Evolutionary conservation across 1,140 invertebrate species (phyloP).

Genomic region (Aphelenchoides besseyi): DNA sequence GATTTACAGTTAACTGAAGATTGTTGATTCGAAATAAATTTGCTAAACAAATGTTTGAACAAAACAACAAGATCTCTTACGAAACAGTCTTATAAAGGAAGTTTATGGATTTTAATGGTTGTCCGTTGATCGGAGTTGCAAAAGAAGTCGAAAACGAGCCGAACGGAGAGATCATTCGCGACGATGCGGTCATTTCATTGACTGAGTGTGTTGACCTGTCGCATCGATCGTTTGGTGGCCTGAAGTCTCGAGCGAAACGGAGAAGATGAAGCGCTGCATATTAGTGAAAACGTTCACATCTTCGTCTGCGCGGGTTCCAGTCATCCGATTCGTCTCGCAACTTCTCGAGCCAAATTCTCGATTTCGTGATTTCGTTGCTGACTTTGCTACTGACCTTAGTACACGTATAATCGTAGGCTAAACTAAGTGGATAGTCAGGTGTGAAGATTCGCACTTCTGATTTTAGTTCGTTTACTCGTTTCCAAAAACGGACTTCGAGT

Average conservation of each 20-base stretch:
- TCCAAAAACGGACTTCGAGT: neutral
- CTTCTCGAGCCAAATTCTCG: neutral
- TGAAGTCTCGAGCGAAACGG: neutral
- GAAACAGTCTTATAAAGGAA: too few relatives aligned
- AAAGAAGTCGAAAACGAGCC: too few relatives aligned
- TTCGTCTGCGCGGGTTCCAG: neutral
- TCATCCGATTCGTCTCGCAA: neutral
- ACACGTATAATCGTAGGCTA: neutral
- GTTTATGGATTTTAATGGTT: too few relatives aligned
- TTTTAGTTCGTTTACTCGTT: neutral
- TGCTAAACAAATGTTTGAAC: too few relatives aligned
- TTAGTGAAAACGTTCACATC: neutral
- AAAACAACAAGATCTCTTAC: too few relatives aligned
- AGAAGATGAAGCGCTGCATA: neutral
- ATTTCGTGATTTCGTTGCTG: neutral
- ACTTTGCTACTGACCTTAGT: neutral
- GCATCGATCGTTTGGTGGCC: neutral
- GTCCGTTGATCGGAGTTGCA: too few relatives aligned
- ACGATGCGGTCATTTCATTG: neutral
- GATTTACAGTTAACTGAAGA: too few relatives aligned
- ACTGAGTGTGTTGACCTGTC: neutral
- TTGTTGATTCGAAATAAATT: too few relatives aligned
- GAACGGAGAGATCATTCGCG: neutral
- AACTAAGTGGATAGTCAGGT: too few relatives aligned
- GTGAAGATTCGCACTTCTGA: neutral